phyloP scores from a whole-genome alignment of 2,888 invertebrate species.

The Heliconius aoede region DNA sequence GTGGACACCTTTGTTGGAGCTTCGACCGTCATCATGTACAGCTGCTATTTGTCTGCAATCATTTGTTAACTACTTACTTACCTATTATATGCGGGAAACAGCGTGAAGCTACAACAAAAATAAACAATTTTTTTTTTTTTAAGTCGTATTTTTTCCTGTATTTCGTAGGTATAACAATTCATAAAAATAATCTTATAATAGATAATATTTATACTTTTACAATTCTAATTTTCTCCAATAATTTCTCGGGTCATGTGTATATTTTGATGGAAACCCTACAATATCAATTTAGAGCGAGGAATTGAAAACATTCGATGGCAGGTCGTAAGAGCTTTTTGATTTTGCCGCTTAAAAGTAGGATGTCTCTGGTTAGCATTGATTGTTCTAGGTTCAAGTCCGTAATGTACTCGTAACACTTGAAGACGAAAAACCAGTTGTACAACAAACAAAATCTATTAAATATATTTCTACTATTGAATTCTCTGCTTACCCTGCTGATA shows the following conservation, averaged over 20 bases:
- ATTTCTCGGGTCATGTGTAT: not conserved
- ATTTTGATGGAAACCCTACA: too few relatives aligned
- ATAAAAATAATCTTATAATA: not conserved
- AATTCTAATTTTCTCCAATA: not conserved
- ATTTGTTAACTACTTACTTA: too few relatives aligned
- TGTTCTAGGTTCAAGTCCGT: not conserved
- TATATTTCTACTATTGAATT: not conserved
- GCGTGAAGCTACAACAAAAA: too few relatives aligned
- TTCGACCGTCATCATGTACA: constrained; percentile 47
- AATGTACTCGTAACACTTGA: not conserved
- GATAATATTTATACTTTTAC: not conserved
- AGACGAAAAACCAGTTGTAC: not conserved
- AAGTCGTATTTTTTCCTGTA: too few relatives aligned
- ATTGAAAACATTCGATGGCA: not conserved
- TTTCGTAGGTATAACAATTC: not conserved
- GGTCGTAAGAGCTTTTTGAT: not conserved
- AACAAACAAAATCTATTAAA: not conserved
- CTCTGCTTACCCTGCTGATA: too few relatives aligned
- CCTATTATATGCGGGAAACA: too few relatives aligned
- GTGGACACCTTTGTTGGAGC: constrained; percentile 45
- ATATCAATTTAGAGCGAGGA: too few relatives aligned
- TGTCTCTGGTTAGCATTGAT: not conserved
- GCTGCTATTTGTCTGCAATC: constrained; percentile 64
- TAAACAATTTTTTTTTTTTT: too few relatives aligned
- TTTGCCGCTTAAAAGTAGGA: not conserved